Base-by-base conservation (phyloP, 2,888 invertebrate species). In the Monoplex corrugatus region DNA sequence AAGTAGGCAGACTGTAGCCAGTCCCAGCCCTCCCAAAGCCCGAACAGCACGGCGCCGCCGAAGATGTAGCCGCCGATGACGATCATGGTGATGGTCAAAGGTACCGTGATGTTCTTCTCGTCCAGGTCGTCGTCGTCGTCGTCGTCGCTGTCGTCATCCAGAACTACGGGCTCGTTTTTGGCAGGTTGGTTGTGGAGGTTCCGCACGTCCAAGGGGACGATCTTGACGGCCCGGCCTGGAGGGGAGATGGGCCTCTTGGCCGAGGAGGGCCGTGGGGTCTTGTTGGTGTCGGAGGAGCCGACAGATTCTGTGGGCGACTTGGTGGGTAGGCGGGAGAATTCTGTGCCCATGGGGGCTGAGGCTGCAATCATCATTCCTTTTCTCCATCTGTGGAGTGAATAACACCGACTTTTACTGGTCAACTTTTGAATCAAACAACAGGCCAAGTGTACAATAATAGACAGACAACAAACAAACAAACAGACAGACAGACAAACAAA, bases 61-160 rank as follows among this genome's bases (percentile, higher is more conserved):
- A 95, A 94, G 86, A 96, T 95, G 92, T 96, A 96, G 45, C 95
- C 94, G n/a, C 95, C 95, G 75, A 96, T 95, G 13, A 96, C 94
- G 6, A 95, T 93, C 94, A 96, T 94, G 45, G 96, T 95, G 38
- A 96, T 94, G 28, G 95, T 95, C 72, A 96, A 92, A 1, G 96
- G 96, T 5, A 95, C 95, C 3, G 95, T 95, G 85, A 96, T 94
- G 84, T 94, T 94, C 90, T 94, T 94, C 45, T 95, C 94, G 72
- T 95, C 95, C 28, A 95, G 94, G 16, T 95, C 95, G 32, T 95
- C 95, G n/a, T 95, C 95, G 43, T 95, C 94, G 43, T 95, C 94
- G 84, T 94, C 94, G 84, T 92, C 93, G 89, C 93, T 94, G 86
- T 94, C 94, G 85, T 94, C 94, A 68, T 90, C 90, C 40, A 89